Evolutionary conservation across 1,140 invertebrate genomes (phyloP).

Genomic region (Solenopsis invicta): DNA sequence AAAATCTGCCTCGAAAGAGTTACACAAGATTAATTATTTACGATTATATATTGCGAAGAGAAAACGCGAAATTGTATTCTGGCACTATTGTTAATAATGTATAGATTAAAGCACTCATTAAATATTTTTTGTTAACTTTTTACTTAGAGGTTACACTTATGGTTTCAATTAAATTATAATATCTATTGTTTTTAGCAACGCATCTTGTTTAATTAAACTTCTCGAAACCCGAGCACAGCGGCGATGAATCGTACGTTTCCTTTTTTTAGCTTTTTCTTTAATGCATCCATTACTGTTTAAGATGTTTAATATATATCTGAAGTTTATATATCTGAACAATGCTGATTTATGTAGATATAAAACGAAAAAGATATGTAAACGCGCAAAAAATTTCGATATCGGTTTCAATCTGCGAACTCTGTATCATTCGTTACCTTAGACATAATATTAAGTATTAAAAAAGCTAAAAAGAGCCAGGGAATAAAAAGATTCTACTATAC

Average conservation of each 20-base stretch:
- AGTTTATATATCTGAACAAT: neutral
- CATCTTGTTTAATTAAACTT: neutral
- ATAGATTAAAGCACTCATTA: conserved; percentile 41
- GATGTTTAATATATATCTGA: neutral
- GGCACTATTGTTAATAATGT: conserved; percentile 36
- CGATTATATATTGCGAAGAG: conserved; percentile 19
- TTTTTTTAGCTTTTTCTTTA: neutral
- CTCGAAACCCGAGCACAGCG: neutral
- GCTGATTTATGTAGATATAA: neutral
- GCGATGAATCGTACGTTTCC: neutral
- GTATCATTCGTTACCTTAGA: neutral
- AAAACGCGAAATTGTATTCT: conserved; percentile 19
- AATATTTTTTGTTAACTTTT: conserved; percentile 31
- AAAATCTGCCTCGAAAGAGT: conserved; percentile 2
- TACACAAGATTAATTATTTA: conserved; percentile 27
- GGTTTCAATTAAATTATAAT: conserved; percentile 13
- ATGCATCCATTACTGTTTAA: neutral
- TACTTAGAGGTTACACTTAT: conserved; percentile 2
- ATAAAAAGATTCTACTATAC: conserved; percentile 36
- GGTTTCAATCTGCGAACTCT: neutral
- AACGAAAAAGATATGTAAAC: conserved; percentile 14
- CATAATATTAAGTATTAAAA: neutral
- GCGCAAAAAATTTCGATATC: neutral
- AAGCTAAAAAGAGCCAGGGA: neutral
- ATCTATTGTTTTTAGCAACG: neutral